These are phyloP conservation scores for Acridotheres tristis DNA, from an alignment of 2,797 vertebrate species.

Conservation along the genomic window DNA sequence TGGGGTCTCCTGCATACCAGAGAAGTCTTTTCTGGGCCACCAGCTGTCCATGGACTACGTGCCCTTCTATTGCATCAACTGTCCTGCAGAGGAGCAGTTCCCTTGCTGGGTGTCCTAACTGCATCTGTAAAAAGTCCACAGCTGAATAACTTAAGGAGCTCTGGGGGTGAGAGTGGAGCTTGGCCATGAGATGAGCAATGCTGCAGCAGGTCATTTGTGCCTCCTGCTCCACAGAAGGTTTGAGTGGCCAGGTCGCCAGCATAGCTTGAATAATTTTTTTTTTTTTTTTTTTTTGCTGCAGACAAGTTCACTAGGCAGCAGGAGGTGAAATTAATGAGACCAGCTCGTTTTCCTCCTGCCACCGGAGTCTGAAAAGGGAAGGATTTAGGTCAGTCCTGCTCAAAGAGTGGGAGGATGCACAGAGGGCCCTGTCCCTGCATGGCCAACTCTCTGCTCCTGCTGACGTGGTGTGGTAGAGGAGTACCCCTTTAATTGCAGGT, in stretches of 20 bases:
- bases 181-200: background rate
- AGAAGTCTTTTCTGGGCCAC: background rate
- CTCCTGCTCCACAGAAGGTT: background rate
- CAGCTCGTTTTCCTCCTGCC: background rate
- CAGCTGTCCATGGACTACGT: background rate
- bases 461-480: background rate
- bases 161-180: background rate
- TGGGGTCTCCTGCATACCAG: background rate
- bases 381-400: slow-evolving; percentile 34
- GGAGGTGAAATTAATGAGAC: slow-evolving; percentile 61
- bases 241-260: background rate
- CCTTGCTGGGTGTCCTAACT: background rate
- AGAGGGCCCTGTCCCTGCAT: background rate
- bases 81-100: background rate
- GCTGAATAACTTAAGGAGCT: background rate
- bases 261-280: background rate
- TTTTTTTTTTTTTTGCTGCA: background rate
- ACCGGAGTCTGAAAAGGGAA: background rate
- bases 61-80: background rate
- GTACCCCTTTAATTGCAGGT: background rate
- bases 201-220: background rate
- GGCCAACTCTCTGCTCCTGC: background rate
- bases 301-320: background rate
- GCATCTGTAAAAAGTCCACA: background rate
- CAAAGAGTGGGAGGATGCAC: background rate